Evolutionary conservation across 1,140 invertebrate genomes (phyloP), one percentile per base, ranked within the genome.

Genomic region (Drosophila suzukii): DNA sequence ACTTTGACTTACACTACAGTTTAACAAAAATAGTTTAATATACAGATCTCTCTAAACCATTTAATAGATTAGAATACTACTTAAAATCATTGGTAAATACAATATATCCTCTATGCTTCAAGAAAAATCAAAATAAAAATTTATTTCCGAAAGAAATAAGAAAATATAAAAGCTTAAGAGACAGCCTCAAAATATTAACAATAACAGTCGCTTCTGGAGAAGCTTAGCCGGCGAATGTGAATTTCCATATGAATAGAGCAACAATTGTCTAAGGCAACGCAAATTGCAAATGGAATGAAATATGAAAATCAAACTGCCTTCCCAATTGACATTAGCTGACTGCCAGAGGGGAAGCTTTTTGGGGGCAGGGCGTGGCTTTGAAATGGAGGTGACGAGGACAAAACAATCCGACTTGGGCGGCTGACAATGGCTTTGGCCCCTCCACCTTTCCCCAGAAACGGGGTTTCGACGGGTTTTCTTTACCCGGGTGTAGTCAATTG

Each of bases 271-370:
- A 58, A 36, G 73, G 38, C 58, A 53, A 38, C 46, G 70, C 63
- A 74, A 85, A 84, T 72, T 75, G 58, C 61, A 59, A 65, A 84
- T 62, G 79, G 78, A 78, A 60, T 82, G 67, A 74, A 89, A 88
- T 79, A 86, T 82, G 83, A 86, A 86, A 86, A 88, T 85, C 82
- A 86, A 85, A 85, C 83, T 78, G 82, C 66, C 83, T 79, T 74
- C 36, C 71, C 72, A 75, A 75, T 81, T 78, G 63, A 71, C 78
- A 78, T 78, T 75, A 86, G 61, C 38, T 39, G 44, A 5, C 57
- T 36, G 71, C n/a, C 41, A 17, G 20, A 10, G 49, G 43, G 20
- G 41, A 32, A 27, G 34, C 20, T 46, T 43, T 36, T 30, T 6
- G 61, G 50, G 49, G n/a, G 20, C 10, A 12, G 50, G n/a, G 20